Evolutionary conservation across 2,113 vertebrate species (phyloP), one percentile per base, ranked within the genome.

Genomic region (Nestor notabilis): DNA sequence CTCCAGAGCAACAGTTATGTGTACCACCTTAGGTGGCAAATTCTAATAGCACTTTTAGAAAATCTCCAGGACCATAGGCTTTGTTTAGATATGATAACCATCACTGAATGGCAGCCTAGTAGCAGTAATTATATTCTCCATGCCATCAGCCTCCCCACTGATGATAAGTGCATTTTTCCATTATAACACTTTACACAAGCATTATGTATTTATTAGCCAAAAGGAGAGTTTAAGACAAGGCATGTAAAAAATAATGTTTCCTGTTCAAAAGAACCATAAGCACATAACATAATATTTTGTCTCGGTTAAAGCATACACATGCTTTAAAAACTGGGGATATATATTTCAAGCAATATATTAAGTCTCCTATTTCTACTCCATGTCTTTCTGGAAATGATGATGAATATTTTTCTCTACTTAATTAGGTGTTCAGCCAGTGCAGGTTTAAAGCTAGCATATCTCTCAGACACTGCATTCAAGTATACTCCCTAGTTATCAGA

Each of bases 51-150:
- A 0, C 33, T 87, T 87, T 84, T 29, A 94, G 84, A 83, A 92
- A 92, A 92, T 75, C 80, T 87, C 37, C 43, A 35, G 50, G 55
- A 78, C 83, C 39, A 39, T n/a, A 70, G 60, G 60, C 50, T 91
- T 91, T 84, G 83, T 89, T 89, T 91, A 95, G 80, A 81, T 75
- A 92, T 27, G 71, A 93, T 78, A 94, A 94, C 64, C 14, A 81
- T 65, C 76, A 60, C 23, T 78, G 76, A 95, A 89, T 66, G 46
- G n/a, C 43, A 87, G 60, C 39, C 91, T 78, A 87, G 89, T 58
- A 87, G 50, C 29, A 78, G 33, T 70, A 84, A 92, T 94, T 90
- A 75, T 20, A 21, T 75, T 82, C 60, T 75, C 87, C 92, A 87
- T 16, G 31, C 60, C 52, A 95, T 64, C 86, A 82, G 80, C 55